Evolutionary conservation across 2,888 invertebrate species (phyloP), one percentile per base, ranked within the genome.

Genomic region (Lycocerus yunnanus): DNA sequence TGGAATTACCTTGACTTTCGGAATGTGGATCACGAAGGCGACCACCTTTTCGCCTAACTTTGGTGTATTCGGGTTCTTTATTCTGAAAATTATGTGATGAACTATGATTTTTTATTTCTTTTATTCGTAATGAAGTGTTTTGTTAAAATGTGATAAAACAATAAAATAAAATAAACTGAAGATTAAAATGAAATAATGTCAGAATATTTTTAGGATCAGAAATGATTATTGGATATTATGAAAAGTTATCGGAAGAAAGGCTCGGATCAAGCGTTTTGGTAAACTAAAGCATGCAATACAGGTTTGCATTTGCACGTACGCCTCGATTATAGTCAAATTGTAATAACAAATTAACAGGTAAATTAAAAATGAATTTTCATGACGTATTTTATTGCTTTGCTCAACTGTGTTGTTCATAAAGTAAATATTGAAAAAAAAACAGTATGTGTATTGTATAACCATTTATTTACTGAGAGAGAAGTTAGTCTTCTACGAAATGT

Each of bases 41-140:
- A 79, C 92, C 92, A 79, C 93, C 94, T 93, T 94, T 94, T 92
- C 94, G 92, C 84, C 94, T 89, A 15, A 94, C 94, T 89, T 94
- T 94, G 4, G 94, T 94, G 84, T 94, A 94, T 85, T 94, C 94
- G 74, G 94, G 94, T 84, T 94, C 94, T 88, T 94, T 94, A 81
- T 90, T 91, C 92, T 93, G 87, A 73, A 86, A 86, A 66, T 60
- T 16, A 63, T 63, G 16, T 18, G 20, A 63, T 63, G n/a, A 63
- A 63, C 43, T 43, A 43, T 43, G 43, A n/a, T 43, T n/a, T 43
- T n/a, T 61, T 18, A 61, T 4, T 61, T 61, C 14, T 63, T 63
- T 63, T 63, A 18, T 18, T 16, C 61, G 18, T 20, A 18, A 43
- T 43, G 43, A 43, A 5, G 43, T 43, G 43, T 43, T 43, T 43